Evolutionary conservation across 1,140 invertebrate species (phyloP).

Genomic region (Cherax destructor): DNA sequence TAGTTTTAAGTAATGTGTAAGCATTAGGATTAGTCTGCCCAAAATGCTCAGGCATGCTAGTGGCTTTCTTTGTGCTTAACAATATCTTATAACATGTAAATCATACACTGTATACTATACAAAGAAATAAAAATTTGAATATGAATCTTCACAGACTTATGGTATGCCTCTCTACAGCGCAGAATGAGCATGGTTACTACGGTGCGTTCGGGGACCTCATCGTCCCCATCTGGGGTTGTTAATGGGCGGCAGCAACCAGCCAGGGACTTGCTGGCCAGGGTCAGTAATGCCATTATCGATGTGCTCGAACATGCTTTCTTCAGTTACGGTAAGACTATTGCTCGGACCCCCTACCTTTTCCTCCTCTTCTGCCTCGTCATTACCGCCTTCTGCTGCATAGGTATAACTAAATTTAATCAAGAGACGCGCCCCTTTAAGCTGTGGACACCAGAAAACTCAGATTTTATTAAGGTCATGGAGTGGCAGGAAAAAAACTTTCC

Average conservation of each 20-base stretch:
- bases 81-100: too few relatives aligned
- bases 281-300: conserved; percentile 82
- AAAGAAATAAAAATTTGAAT: too few relatives aligned
- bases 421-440: conserved; percentile 18
- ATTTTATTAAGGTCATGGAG: conserved; percentile 82
- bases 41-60: too few relatives aligned
- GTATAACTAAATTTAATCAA: not conserved
- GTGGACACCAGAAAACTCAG: conserved; percentile 77
- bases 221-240: not conserved
- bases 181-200: not conserved
- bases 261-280: conserved; percentile 79
- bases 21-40: too few relatives aligned
- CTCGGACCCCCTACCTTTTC: not conserved
- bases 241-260: conserved; percentile 74
- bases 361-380: not conserved
- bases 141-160: too few relatives aligned
- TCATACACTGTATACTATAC: too few relatives aligned
- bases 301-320: conserved; percentile 80
- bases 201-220: not conserved
- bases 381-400: conserved; percentile 21
- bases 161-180: not conserved
- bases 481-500: conserved; percentile 84
- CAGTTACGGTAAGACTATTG: conserved; percentile 21
- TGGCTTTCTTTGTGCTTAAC: too few relatives aligned
- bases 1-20: too few relatives aligned